Percentiles rank a stretch among this genome's conserved stretches.
Conservation (phyloP, 2,888 invertebrate species). For the Ichneumoninae sp. region DNA sequence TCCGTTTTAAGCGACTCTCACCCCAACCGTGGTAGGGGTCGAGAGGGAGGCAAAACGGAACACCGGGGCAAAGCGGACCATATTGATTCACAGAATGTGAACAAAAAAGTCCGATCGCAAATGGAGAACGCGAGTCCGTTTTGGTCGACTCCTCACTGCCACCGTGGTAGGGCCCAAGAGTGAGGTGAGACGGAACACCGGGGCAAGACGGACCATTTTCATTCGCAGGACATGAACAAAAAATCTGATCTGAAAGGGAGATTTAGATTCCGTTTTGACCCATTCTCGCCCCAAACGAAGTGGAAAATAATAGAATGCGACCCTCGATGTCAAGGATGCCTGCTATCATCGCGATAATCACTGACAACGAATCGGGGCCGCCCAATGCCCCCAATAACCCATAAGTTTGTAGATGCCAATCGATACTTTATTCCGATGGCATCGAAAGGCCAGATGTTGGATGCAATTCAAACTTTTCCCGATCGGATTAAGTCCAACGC, state of each 20-base stretch:
- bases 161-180: neutral
- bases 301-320: neutral
- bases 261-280: neutral
- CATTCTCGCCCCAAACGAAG: neutral
- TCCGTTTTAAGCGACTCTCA: neutral
- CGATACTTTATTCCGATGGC: constrained; percentile 39
- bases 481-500: neutral
- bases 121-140: neutral
- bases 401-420: constrained; percentile 3
- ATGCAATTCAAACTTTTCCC: constrained; percentile 34
- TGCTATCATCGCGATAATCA: constrained; percentile 5
- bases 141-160: neutral
- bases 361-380: constrained; percentile 4
- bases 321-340: constrained; percentile 4
- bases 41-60: no score
- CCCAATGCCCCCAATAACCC: constrained; percentile 17
- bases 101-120: neutral
- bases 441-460: constrained; percentile 56
- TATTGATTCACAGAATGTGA: neutral
- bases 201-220: no score
- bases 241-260: neutral
- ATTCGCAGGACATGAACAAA: neutral
- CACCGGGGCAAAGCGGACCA: no score
- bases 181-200: no score
- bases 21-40: neutral